phyloP scores from a whole-genome alignment of 2,113 vertebrate species.

The Catharus minimus region DNA sequence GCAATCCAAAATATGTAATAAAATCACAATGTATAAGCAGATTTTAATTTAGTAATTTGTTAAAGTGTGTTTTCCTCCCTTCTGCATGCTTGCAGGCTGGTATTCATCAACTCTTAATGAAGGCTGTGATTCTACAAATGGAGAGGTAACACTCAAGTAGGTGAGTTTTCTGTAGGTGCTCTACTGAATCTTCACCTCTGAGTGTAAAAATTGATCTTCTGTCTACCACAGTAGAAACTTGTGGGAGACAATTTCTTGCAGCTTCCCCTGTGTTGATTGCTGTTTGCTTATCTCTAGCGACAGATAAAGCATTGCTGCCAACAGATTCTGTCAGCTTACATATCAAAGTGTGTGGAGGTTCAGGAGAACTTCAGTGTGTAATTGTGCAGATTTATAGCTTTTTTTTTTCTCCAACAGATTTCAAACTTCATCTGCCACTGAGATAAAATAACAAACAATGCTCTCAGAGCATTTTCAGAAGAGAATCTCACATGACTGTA shows the following conservation, averaged over 20 bases:
- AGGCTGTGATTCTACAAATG: not conserved
- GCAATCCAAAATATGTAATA: not conserved
- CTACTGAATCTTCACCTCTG: slow-evolving; percentile 57
- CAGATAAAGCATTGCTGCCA: slow-evolving; percentile 65
- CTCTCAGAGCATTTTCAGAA: not conserved
- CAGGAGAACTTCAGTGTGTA: slow-evolving; percentile 38
- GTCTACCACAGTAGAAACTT: slow-evolving; percentile 52
- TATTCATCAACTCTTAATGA: slow-evolving; percentile 24
- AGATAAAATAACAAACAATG: slow-evolving; percentile 24
- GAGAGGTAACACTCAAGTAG: slow-evolving; percentile 49
- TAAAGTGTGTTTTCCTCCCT: not conserved
- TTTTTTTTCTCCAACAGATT: slow-evolving; percentile 13
- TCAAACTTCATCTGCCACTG: slow-evolving; percentile 26
- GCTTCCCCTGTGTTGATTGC: slow-evolving; percentile 70
- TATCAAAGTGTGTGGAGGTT: slow-evolving; percentile 51
- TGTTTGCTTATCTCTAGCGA: slow-evolving; percentile 59
- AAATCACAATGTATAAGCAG: not conserved
- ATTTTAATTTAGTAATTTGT: not conserved
- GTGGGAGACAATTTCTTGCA: slow-evolving; percentile 65
- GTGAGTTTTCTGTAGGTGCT: slow-evolving; percentile 46
- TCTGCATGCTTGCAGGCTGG: not conserved
- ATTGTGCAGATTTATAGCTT: slow-evolving; percentile 40
- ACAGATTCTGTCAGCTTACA: slow-evolving; percentile 62
- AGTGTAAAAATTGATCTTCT: slow-evolving; percentile 68
- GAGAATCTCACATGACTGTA: not conserved